Evolutionary conservation across 2,888 invertebrate genomes (phyloP), one percentile per base, ranked within the genome.

Genomic region (Hyppa rectilinea): DNA sequence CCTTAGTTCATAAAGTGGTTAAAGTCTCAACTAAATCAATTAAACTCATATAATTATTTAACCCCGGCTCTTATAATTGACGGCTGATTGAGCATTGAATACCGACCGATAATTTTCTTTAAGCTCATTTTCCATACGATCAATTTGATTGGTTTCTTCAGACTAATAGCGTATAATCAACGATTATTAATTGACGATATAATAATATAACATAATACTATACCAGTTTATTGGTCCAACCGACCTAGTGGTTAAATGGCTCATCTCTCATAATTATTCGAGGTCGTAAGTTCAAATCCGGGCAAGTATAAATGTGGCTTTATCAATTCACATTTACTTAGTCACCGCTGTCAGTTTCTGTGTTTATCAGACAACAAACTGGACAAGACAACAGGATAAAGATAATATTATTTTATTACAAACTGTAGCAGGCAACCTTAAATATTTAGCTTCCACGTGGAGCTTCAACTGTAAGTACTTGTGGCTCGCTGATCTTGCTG

Each of bases 51-150:
- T 38, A 38, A 75, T 47, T 36, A 47, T 75, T 71, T 29, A 45
- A 65, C 52, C 17, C 31, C 23, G 45, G 23, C 29, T 59, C n/a
- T 43, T 45, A 52, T 59, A 80, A 67, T 47, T 62, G 49, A 14
- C n/a, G 49, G 59, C 34, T 60, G 68, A 80, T 75, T 75, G 68
- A 40, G 40, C 75, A 47, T 36, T 78, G 55, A 80, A 80, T 43
- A 77, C 59, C 31, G 47, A 77, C 59, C 31, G 47, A 68, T 56
- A 12, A 74, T 80, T 80, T 75, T 52, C 40, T 60, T 52, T 12
- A 38, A 53, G 14, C 38, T 50, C 12, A 5, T 29, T 64, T 49
- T 68, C 60, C 43, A 12, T 36, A 14, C 45, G 20, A 50, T 60
- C 45, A 29, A 58, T 68, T 68, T 56, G 45, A 63, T 59, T 31